Evolutionary conservation across 2,888 invertebrate species (phyloP).

Genomic region (Schizaphis graminum): DNA sequence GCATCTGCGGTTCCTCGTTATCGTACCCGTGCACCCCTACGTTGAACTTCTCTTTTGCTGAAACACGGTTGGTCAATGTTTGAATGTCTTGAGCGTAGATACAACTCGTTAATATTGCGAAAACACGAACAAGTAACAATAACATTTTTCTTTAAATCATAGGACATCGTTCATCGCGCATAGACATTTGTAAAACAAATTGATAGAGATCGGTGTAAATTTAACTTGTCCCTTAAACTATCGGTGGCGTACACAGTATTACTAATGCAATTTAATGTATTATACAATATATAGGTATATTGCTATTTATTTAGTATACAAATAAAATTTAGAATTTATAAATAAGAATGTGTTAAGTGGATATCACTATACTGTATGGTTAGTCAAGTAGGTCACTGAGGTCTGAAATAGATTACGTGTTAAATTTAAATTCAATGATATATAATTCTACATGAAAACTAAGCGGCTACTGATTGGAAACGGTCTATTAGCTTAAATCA

Average conservation of each 20-base stretch:
- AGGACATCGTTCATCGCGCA: not conserved
- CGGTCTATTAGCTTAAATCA: too few relatives aligned
- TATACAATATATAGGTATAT: not conserved
- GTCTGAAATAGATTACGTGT: too few relatives aligned
- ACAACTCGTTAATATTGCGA: not conserved
- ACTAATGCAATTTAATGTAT: not conserved
- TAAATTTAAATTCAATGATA: too few relatives aligned
- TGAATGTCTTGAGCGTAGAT: not conserved
- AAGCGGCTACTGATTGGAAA: too few relatives aligned
- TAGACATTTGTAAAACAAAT: not conserved
- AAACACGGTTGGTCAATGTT: not conserved
- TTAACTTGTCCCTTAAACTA: not conserved
- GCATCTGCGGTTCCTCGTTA: slow-evolving; percentile 76
- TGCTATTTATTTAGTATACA: not conserved
- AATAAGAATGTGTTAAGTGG: not conserved
- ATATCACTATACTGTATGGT: too few relatives aligned
- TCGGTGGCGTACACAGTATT: not conserved
- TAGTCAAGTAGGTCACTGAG: too few relatives aligned
- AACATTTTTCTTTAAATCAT: not conserved
- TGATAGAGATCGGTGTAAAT: not conserved
- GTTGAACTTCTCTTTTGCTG: slow-evolving; percentile 8
- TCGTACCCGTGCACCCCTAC: slow-evolving; percentile 79
- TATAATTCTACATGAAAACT: too few relatives aligned
- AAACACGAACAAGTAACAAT: not conserved
- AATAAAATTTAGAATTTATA: not conserved